Percentiles rank a stretch among this genome's conserved stretches.
Conservation (phyloP, 2,113 vertebrate species). For the Myotis davidii region DNA sequence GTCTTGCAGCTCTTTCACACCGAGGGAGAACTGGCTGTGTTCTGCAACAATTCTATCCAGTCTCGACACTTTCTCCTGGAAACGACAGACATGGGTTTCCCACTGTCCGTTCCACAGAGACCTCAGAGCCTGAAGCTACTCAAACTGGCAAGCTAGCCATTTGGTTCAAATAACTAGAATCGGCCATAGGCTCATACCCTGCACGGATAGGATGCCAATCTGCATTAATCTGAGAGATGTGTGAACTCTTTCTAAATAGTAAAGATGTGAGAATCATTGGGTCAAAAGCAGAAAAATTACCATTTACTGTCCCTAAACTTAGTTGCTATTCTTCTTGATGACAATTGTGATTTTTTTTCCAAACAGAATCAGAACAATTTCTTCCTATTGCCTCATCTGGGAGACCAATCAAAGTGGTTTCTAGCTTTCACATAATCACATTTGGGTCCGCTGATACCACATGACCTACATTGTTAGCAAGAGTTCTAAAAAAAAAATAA, state of each 20-base stretch:
- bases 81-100: constrained; percentile 67
- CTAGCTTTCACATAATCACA: background rate
- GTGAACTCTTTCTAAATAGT: too few species aligned
- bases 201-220: background rate
- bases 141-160: too few species aligned
- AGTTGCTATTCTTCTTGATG: background rate
- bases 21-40: constrained; percentile 94
- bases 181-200: background rate
- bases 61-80: constrained; percentile 95
- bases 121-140: background rate
- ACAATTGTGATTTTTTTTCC: too few species aligned
- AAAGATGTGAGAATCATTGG: background rate
- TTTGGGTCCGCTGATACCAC: background rate
- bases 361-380: background rate
- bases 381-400: background rate
- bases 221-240: background rate
- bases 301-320: background rate
- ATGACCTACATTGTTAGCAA: background rate
- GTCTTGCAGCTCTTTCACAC: constrained; percentile 93
- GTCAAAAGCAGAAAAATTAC: background rate
- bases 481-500: background rate
- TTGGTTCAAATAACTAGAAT: background rate
- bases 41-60: constrained; percentile 94
- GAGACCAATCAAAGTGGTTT: background rate
- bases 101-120: background rate